phyloP scores from a whole-genome alignment of 2,113 vertebrate species.

The Hylia prasina region DNA sequence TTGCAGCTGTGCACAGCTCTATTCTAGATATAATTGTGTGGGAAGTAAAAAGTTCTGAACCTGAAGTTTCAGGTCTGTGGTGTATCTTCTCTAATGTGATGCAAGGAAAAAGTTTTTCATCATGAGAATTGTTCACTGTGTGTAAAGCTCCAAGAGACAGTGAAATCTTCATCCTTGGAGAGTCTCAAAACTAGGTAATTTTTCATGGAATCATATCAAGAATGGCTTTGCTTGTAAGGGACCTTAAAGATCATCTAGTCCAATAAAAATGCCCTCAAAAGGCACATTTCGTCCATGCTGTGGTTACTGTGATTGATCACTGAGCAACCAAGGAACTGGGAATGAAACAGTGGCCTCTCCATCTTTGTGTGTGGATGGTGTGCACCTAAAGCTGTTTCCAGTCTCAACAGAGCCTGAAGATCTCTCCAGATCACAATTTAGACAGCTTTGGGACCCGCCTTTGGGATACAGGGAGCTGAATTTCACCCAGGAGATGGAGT shows the following conservation, averaged over 20 bases:
- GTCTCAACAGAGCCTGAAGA: background rate
- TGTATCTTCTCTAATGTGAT: background rate
- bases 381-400: background rate
- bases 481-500: background rate
- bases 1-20: background rate
- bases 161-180: background rate
- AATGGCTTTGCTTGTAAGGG: background rate
- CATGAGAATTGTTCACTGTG: fast-evolving
- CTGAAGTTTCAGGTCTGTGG: background rate
- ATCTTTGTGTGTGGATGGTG: background rate
- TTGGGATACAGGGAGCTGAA: background rate
- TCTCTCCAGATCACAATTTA: background rate
- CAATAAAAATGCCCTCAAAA: too few species aligned
- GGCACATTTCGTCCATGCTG: too few species aligned
- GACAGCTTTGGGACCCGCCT: background rate
- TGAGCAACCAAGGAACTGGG: background rate
- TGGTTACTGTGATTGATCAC: background rate
- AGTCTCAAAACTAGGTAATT: background rate
- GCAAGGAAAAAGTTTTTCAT: background rate
- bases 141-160: background rate
- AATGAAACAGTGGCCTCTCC: background rate
- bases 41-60: background rate
- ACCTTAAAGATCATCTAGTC: background rate
- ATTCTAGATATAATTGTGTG: background rate
- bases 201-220: background rate